Evolutionary conservation across 2,797 vertebrate genomes (phyloP), one percentile per base, ranked within the genome.

Genomic region (Sternarchorhynchus goeldii): DNA sequence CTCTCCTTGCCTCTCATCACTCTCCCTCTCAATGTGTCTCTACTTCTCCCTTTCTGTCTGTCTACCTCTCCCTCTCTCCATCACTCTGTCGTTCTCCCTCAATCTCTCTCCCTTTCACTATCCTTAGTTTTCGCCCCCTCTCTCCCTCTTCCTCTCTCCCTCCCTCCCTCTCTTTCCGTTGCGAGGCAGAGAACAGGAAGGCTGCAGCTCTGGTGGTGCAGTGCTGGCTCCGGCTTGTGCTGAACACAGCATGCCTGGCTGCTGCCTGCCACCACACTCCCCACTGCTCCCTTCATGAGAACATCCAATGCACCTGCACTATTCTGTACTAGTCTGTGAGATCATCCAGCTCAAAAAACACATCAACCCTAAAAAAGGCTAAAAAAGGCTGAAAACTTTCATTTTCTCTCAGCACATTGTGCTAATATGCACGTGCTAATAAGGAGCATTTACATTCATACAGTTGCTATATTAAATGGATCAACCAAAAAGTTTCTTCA

Each of bases 201-300:
- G 60, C 50, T 73, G 12, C 25, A 50, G 36, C 18, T 55, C 58
- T 71, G 73, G 50, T 18, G 36, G 29, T 58, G 50, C 53, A 76
- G 36, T 16, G 57, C 63, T 18, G 59, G 41, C 21, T 31, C 53
- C 50, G 25, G 2, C 20, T 39, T 3, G 41, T 62, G 68, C 41
- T 75, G 73, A 79, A 67, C 29, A 31, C 3, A 73, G 62, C 18
- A 36, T 62, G 50, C 5, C 3, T 62, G n/a, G 12, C 59, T 65
- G 41, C 58, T 73, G 45, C 21, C 14, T 50, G 2, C 76, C 41
- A 67, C 39, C 31, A 39, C 50, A n/a, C 20, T 56, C 21, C 32
- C 59, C 55, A 77, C 18, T 71, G 39, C 56, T 14, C 76, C 41
- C 71, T 75, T 60, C 45, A 71, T 62, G 41, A 29, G 25, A 25